Evolutionary conservation across 2,797 vertebrate genomes (phyloP).

Genomic region (Mastacembelus armatus): DNA sequence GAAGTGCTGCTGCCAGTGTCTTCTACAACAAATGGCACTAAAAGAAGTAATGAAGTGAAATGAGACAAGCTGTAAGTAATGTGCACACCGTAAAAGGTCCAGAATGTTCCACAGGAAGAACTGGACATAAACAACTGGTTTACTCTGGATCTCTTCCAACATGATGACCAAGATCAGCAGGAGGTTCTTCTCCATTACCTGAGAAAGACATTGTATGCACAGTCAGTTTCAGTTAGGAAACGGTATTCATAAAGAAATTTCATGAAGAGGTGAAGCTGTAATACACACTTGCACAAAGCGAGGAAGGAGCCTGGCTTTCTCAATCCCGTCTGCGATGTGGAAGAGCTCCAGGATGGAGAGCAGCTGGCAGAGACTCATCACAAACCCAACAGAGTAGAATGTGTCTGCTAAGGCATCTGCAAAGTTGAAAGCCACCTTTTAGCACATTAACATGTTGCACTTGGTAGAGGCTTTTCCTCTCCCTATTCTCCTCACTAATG

Average conservation of each 20-base stretch:
- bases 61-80: too few species aligned
- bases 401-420: conserved; percentile 92
- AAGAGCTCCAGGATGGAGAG: conserved; percentile 90
- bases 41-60: neutral
- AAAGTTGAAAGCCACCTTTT: neutral
- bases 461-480: neutral
- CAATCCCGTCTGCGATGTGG: conserved; percentile 89
- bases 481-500: neutral
- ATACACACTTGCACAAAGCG: conserved; percentile 88
- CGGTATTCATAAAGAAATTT: too few species aligned
- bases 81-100: conserved; percentile 87
- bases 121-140: conserved; percentile 88
- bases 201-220: neutral
- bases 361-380: conserved; percentile 92
- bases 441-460: fast-evolving
- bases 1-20: too few species aligned
- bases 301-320: conserved; percentile 86
- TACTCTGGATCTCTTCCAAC: conserved; percentile 92
- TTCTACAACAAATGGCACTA: too few species aligned
- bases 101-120: conserved; percentile 93
- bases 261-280: neutral
- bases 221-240: neutral
- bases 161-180: conserved; percentile 90
- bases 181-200: conserved; percentile 92
- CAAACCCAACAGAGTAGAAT: conserved; percentile 91